Percentiles rank a stretch among this genome's conserved stretches.
Conservation (phyloP, 2,113 vertebrate genomes). For the Saimiri boliviensis region DNA sequence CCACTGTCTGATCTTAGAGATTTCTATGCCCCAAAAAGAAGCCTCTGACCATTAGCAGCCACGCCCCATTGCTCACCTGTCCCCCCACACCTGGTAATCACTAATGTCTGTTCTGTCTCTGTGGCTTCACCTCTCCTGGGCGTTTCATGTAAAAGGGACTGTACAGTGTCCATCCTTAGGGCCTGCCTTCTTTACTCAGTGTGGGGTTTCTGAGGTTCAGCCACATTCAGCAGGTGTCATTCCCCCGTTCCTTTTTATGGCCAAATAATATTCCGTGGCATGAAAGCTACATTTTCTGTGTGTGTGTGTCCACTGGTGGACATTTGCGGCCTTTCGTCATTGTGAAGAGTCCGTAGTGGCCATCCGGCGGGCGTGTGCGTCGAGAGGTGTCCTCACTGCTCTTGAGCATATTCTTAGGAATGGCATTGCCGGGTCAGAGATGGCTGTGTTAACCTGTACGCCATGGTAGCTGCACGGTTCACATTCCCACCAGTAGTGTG, state of each 20-base stretch:
- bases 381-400: accelerated
- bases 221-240: accelerated
- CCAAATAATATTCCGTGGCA: accelerated
- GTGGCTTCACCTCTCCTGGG: too few relatives aligned
- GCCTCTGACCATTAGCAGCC: accelerated
- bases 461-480: accelerated
- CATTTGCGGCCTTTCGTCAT: accelerated
- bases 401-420: accelerated
- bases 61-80: accelerated
- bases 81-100: not conserved
- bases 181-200: accelerated
- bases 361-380: accelerated
- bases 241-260: accelerated
- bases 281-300: accelerated
- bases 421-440: accelerated
- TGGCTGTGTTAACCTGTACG: accelerated
- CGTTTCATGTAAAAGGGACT: accelerated
- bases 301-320: accelerated
- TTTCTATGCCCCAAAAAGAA: not conserved
- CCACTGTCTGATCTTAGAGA: not conserved
- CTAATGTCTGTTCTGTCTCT: not conserved
- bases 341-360: accelerated
- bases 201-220: accelerated
- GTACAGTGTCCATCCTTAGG: accelerated
- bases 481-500: accelerated